Base-by-base conservation (phyloP, 2,113 vertebrate genomes). In the Scopus umbretta region DNA sequence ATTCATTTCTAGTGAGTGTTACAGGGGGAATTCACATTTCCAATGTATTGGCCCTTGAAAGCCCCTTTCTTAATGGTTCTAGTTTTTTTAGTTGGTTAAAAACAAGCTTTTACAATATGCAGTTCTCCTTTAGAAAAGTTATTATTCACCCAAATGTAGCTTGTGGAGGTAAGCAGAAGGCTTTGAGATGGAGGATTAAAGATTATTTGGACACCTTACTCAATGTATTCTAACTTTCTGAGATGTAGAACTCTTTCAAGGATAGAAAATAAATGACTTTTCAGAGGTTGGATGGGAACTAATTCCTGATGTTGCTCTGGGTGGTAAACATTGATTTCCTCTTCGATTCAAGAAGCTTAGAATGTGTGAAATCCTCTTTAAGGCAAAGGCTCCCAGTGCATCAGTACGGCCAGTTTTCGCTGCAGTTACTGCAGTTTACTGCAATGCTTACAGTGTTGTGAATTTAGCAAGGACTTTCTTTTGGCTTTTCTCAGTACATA, bases 251-350 rank as follows among this genome's bases (percentile, higher is more conserved):
- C 70, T 80, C 83, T 94, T 92, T 88, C 84, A 94, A 75, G 84
- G 71, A 50, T 75, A 89, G 86, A 97, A 96, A 94, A 94, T 85
- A 96, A 94, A 92, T 95, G 58, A 90, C 81, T 94, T 95, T 82
- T 91, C 78, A 86, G 45, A 86, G 70, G 23, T 40, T 95, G 84
- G 58, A 67, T 85, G 78, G 81, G 81, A 95, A 76, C 86, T 94
- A 88, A 95, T 94, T 96, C 91, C 58, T 4, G 83, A 36, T 88
- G 84, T 93, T 97, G 83, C 91, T 96, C 80, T 84, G 94, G 86
- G 86, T 90, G 68, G 76, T 94, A 93, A 95, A 92, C 88, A 92
- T 95, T 81, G 94, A 94, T 96, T 96, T 92, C 68, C 63, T 95
- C 56, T 86, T 95, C 0, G 20, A 86, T 88, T 94, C 90, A 95